A percentile compares a stretch with the other conserved stretches of the same genome.
Conservation (phyloP, 2,888 invertebrate genomes). For the Zonitis immaculata region DNA sequence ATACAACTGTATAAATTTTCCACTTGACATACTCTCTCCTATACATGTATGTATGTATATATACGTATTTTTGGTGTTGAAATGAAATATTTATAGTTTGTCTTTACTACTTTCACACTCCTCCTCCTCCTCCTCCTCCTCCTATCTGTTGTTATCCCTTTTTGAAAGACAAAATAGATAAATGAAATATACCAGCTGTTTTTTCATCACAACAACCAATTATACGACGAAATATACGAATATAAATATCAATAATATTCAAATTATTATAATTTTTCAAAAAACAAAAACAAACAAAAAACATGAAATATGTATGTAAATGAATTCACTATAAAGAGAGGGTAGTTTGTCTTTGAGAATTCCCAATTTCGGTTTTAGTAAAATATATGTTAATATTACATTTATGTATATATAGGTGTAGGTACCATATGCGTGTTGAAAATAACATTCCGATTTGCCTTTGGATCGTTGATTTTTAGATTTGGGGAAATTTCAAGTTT, state of each 20-base stretch:
- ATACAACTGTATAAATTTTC: constrained; percentile 1
- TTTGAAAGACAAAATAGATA: not conserved
- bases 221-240: not conserved
- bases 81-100: constrained; percentile 1
- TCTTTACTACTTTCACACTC: not conserved
- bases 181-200: not conserved
- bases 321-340: not conserved
- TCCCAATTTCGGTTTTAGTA: not conserved
- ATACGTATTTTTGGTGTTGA: not conserved
- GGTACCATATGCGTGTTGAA: not conserved
- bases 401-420: too few species aligned
- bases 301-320: not conserved
- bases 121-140: too few species aligned
- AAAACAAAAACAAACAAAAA: too few species aligned
- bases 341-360: not conserved
- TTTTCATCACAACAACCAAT: too few species aligned
- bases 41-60: too few species aligned
- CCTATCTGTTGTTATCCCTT: not conserved
- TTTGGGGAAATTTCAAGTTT: not conserved
- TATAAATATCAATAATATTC: not conserved
- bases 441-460: not conserved
- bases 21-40: not conserved
- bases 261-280: not conserved
- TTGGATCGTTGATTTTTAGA: not conserved
- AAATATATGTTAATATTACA: not conserved